Evolutionary conservation across 2,797 vertebrate genomes (phyloP).

Genomic region (Psittacula echo): DNA sequence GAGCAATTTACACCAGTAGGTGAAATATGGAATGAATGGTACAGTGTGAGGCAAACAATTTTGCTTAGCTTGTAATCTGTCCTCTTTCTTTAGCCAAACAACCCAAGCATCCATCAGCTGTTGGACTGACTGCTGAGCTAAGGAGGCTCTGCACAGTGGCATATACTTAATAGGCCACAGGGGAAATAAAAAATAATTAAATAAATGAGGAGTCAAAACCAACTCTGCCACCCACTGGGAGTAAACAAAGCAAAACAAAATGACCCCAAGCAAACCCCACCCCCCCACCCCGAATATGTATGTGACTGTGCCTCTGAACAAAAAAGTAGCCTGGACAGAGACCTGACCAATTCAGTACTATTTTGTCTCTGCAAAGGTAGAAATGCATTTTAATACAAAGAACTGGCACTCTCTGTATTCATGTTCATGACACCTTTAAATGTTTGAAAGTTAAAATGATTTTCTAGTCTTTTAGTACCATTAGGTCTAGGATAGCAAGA

Average conservation of each 20-base stretch:
- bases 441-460: neutral
- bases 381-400: neutral
- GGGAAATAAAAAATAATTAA: neutral
- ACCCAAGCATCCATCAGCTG: accelerated
- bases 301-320: neutral
- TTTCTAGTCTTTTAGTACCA: neutral
- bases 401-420: neutral
- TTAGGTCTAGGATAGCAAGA: neutral
- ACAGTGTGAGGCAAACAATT: neutral
- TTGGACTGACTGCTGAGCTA: neutral
- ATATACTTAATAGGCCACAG: neutral
- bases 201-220: neutral
- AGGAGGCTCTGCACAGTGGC: neutral
- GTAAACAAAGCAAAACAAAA: accelerated
- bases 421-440: neutral
- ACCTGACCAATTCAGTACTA: neutral
- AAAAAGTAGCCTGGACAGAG: neutral
- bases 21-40: no score
- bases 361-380: neutral
- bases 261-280: neutral
- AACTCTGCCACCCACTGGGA: no score
- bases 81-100: neutral
- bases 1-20: accelerated
- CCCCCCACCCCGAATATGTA: neutral
- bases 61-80: neutral